Evolutionary conservation across 2,797 vertebrate species (phyloP), one percentile per base, ranked within the genome.

Genomic region (Pogonophryne albipinna): DNA sequence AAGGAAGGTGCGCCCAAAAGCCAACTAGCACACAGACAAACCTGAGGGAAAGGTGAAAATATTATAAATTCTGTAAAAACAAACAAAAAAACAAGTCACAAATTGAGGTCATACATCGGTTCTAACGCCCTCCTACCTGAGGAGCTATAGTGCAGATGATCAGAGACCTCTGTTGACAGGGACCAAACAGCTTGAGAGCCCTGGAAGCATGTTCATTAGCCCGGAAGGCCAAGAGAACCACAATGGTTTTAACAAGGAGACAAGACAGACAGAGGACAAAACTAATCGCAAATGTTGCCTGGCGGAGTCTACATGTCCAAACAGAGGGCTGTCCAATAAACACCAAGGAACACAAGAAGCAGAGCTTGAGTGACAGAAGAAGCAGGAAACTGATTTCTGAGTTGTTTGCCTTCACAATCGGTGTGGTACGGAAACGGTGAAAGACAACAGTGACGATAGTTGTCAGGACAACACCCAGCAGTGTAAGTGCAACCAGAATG

Each of bases 331-430:
- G 86, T 10, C 94, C 94, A 16, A 95, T 91, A 67, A 94, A 94
- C 66, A 89, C 80, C 82, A 94, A 60, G 2, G 86, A 92, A 66
- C 94, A 95, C 58, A 95, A 78, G 80, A 95, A 95, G 75, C 95
- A 95, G 1, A 95, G 89, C 46, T 90, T 93, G 51, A 95, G 89
- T 1, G 94, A 95, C 13, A 93, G 23, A 15, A 95, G 89, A 49
- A 95, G 91, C 61, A 95, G 75, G 74, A 95, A 95, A 74, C 95
- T 95, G 68, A 95, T 88, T 80, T 95, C 95, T 1, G 95, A 94
- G 75, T 95, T 95, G 88, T 95, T 96, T 47, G 93, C 94, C 74
- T 88, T 95, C 49, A 95, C 94, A 0, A 96, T 89, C 1, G 95
- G 93, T 3, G 94, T 95, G 42, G 66, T 73, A 23, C 91, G 91